Base-by-base conservation (phyloP, 2,113 vertebrate genomes). In the Ochotona princeps region DNA sequence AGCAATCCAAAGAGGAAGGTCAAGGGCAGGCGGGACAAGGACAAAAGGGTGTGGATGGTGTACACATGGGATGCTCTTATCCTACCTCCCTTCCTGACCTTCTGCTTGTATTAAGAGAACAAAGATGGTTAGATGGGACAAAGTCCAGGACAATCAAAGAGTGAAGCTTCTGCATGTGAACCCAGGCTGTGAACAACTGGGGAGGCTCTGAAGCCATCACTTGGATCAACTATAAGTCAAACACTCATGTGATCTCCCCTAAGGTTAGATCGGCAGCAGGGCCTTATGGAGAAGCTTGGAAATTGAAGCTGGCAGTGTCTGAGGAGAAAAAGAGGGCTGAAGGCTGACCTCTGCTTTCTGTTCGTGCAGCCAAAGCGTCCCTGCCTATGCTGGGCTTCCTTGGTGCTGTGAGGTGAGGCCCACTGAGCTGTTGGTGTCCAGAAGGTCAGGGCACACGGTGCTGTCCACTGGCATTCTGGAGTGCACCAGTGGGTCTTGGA, bases 1-100 rank as follows among this genome's bases (percentile, higher is more conserved):
- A 88, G 28, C 54, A 80, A 38, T 66, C 88, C 66, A 76, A 85
- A 80, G 70, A 78, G 18, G 21, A 88, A 92, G 93, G 93, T 91
- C 87, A 86, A 86, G 67, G 80, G 49, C 73, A 85, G 79, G 89
- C 38, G 65, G 79, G 28, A 73, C 35, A 70, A 61, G 67, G 84
- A 87, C 74, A 67, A 51, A 87, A 83, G 49, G 60, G 0, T 32
- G 66, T 60, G 89, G 87, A 13, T 18, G 11, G 49, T 15, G 13
- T 44, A 3, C 0, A 63, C 63, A 61, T 35, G 32, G 5, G 49
- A 5, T 26, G 20, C 63, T 61, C 66, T 67, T 8, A 69, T 78
- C 73, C 82, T 3, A 21, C 65, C 25, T 90, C 76, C 8, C 13
- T 57, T 28, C 10, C 67, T 7, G 6, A 47, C 60, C 79, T 81